phyloP scores from a whole-genome alignment of 2,888 invertebrate species.

The Rhingia campestris region DNA sequence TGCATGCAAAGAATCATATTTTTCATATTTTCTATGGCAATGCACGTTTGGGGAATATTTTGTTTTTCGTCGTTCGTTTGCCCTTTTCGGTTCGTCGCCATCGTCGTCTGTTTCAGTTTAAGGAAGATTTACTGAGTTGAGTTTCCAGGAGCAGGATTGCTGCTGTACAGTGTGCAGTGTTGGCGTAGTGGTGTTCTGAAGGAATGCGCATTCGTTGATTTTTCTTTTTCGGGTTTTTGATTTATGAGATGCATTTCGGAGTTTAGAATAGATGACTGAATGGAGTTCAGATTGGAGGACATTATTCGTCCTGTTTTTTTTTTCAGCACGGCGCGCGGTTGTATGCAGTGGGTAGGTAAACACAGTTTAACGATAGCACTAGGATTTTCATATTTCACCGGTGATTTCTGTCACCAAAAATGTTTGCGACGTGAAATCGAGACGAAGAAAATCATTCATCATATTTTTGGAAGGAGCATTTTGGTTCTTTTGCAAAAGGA shows the following conservation, averaged over 20 bases:
- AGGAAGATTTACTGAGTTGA: conserved; percentile 56
- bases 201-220: conserved; percentile 52
- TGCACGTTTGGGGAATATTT: conserved; percentile 8
- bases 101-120: conserved; percentile 24
- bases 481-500: background rate
- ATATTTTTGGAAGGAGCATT: background rate
- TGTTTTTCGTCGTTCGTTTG: background rate
- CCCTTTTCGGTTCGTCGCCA: background rate
- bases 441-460: background rate
- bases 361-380: conserved; percentile 1
- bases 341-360: background rate
- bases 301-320: conserved; percentile 32
- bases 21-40: conserved; percentile 48
- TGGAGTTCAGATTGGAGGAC: conserved; percentile 48
- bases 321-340: background rate
- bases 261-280: conserved; percentile 26
- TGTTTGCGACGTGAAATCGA: background rate
- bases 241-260: conserved; percentile 66
- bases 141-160: too few species aligned
- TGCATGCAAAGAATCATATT: conserved; percentile 32
- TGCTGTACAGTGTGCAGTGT: background rate
- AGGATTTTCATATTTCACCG: background rate
- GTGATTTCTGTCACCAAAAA: background rate
- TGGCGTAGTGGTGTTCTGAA: background rate
- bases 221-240: conserved; percentile 42